phyloP scores from a whole-genome alignment of 2,888 invertebrate species.

The Criorhina ranunculi region DNA sequence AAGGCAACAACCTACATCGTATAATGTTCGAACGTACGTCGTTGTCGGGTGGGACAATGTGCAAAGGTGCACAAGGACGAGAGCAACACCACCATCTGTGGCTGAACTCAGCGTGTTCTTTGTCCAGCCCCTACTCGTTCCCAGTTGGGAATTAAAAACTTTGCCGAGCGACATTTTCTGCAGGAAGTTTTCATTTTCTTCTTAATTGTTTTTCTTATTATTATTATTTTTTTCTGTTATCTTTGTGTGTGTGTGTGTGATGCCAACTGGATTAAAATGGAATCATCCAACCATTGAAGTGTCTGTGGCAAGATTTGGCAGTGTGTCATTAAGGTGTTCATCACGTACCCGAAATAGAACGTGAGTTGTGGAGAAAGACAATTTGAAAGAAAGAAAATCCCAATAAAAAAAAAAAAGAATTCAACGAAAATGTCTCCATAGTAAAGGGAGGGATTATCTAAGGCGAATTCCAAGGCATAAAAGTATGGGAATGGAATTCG shows the following conservation, averaged over 20 bases:
- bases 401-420: constrained; percentile 14
- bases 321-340: constrained; percentile 56
- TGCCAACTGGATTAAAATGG: constrained; percentile 40
- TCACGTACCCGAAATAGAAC: constrained; percentile 55
- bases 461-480: constrained; percentile 22
- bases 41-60: not conserved
- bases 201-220: constrained; percentile 41
- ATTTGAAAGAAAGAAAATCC: not conserved
- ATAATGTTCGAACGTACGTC: not conserved
- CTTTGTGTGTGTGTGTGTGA: not conserved
- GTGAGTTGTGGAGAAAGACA: constrained; percentile 26
- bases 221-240: constrained; percentile 3
- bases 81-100: constrained; percentile 18
- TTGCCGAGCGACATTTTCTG: constrained; percentile 39
- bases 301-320: constrained; percentile 39
- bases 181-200: constrained; percentile 62
- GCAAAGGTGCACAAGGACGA: constrained; percentile 28
- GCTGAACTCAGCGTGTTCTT: constrained; percentile 6
- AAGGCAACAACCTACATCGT: constrained; percentile 30
- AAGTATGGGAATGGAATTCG: constrained; percentile 24
- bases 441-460: constrained; percentile 1
- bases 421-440: constrained; percentile 37
- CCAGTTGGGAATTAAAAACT: constrained; percentile 56
- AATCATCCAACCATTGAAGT: constrained; percentile 25
- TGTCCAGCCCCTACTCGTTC: not conserved